These are phyloP conservation scores for Drosophila lacertosa DNA, from an alignment of 1,140 invertebrate species.

Conservation along the genomic window DNA sequence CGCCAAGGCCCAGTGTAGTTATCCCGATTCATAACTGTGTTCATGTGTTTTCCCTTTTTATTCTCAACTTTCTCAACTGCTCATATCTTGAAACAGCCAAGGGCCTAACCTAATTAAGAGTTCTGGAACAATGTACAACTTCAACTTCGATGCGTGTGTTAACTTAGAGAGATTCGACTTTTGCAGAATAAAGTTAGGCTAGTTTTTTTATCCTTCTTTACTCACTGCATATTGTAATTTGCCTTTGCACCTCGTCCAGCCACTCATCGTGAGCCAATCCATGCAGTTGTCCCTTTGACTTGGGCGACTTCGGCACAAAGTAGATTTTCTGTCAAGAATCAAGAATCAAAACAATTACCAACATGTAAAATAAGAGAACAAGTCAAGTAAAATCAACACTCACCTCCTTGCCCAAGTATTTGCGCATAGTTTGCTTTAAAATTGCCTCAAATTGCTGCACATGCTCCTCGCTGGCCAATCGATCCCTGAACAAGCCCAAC, in stretches of 20 bases:
- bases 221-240: constrained; percentile 80
- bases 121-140: constrained; percentile 26
- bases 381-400: background rate
- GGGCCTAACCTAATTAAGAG: background rate
- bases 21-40: constrained; percentile 52
- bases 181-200: too few species aligned
- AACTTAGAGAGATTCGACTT: background rate
- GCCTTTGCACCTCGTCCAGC: constrained; percentile 76
- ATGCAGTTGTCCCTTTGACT: constrained; percentile 52
- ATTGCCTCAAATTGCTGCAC: constrained; percentile 88
- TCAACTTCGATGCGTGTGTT: constrained; percentile 32
- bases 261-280: constrained; percentile 73
- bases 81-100: constrained; percentile 19
- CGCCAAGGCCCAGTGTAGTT: constrained; percentile 77
- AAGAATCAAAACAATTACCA: background rate
- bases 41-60: constrained; percentile 12
- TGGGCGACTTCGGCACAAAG: constrained; percentile 72
- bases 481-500: constrained; percentile 90
- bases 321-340: constrained; percentile 64
- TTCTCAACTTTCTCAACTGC: background rate
- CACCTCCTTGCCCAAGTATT: constrained; percentile 83
- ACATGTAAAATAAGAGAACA: background rate
- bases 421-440: constrained; percentile 86
- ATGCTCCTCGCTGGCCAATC: constrained; percentile 89
- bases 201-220: constrained; percentile 3